A percentile compares a stretch with the other conserved stretches of the same genome.
Evolutionary conservation across 2,113 vertebrate genomes (phyloP).

Genomic region (Pionites leucogaster): DNA sequence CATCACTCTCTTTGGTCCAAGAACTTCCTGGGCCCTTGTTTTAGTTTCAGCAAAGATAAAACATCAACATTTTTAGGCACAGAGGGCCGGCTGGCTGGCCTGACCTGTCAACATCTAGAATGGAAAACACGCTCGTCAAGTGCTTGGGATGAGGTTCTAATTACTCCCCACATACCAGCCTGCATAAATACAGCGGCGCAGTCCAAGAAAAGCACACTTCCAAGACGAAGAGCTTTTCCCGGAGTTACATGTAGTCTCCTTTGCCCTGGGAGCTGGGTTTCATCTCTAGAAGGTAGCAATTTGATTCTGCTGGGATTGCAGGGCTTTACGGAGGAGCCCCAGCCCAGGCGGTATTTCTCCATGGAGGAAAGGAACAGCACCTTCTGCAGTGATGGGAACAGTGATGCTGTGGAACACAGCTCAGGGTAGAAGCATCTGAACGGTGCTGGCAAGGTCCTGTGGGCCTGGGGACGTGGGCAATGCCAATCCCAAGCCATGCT

Average conservation of each 20-base stretch:
- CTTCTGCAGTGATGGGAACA: fast-evolving
- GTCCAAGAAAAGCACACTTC: slow-evolving; percentile 59
- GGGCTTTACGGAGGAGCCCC: neutral
- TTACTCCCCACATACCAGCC: slow-evolving; percentile 48
- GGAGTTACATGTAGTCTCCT: neutral
- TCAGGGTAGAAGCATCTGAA: fast-evolving
- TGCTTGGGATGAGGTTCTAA: slow-evolving; percentile 38
- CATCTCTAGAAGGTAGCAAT: neutral
- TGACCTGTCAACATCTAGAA: slow-evolving; percentile 25
- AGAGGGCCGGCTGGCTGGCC: neutral
- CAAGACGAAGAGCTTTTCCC: neutral
- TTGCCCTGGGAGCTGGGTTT: neutral
- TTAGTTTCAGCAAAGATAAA: neutral
- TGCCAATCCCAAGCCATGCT: neutral
- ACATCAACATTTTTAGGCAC: neutral
- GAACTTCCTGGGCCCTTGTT: neutral
- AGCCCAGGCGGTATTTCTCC: neutral
- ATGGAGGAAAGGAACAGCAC: neutral
- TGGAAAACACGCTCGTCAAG: slow-evolving; percentile 23
- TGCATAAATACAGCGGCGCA: neutral
- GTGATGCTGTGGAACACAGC: neutral
- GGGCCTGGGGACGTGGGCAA: neutral
- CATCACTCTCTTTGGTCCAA: neutral
- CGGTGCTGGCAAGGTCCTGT: fast-evolving
- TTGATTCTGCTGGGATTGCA: neutral